Evolutionary conservation across 2,113 vertebrate genomes (phyloP).

Genomic region (Microcebus tavaratra): DNA sequence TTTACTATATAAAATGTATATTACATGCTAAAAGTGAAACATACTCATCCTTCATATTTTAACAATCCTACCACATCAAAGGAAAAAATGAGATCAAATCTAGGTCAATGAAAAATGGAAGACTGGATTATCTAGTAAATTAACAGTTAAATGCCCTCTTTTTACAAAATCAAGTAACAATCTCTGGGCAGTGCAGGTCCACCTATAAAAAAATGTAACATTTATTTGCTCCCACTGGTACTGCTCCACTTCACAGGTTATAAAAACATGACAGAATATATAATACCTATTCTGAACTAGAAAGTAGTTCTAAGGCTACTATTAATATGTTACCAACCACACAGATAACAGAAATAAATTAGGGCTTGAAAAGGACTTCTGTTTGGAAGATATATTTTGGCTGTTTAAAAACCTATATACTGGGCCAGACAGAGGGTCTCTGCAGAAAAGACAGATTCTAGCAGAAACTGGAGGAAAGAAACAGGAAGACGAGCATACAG

Average conservation of each 20-base stretch:
- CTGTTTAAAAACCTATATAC: conserved; percentile 6
- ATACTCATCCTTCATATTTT: neutral
- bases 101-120: conserved; percentile 2
- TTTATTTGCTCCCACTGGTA: neutral
- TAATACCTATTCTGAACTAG: conserved; percentile 34
- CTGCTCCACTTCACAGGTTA: conserved; percentile 25
- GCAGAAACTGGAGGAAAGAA: no score
- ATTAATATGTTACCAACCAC: neutral
- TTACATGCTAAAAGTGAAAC: neutral
- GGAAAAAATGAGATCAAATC: neutral
- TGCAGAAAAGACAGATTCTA: no score
- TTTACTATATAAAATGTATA: neutral
- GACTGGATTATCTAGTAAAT: neutral
- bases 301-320: conserved; percentile 11
- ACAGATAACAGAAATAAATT: conserved; percentile 40
- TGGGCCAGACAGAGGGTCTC: no score
- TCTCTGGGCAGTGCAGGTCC: neutral
- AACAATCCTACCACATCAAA: neutral
- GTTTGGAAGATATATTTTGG: neutral
- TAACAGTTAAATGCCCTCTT: neutral
- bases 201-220: neutral
- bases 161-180: neutral
- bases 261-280: conserved; percentile 17
- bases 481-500: no score
- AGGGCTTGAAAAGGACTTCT: conserved; percentile 6